Conservation (phyloP, 2,113 vertebrate species). For the Poeciliopsis turrubarensis region DNA sequence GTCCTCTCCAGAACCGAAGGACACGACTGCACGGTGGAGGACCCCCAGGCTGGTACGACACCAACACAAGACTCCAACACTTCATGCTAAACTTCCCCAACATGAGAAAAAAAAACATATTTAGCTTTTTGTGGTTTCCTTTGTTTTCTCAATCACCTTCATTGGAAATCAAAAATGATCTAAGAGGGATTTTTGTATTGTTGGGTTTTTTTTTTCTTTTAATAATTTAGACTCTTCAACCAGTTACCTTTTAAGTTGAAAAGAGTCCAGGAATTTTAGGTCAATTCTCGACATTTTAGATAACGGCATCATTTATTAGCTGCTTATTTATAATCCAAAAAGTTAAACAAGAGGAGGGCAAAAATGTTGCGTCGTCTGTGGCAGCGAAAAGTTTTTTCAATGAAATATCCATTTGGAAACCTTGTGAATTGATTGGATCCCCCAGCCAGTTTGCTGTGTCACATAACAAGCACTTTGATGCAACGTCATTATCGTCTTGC, state of each 20-base stretch:
- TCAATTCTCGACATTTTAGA: neutral
- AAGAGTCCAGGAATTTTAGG: neutral
- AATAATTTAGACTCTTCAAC: neutral
- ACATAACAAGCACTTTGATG: no score
- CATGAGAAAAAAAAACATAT: no score
- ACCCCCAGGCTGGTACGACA: constrained; percentile 86
- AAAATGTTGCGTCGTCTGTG: no score
- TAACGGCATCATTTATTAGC: neutral
- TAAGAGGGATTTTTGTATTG: neutral
- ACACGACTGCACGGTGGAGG: constrained; percentile 88
- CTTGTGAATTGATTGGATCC: no score
- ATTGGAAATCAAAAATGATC: neutral
- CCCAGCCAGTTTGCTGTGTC: no score
- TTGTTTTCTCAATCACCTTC: neutral
- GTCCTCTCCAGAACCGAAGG: constrained; percentile 87
- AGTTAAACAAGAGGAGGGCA: no score
- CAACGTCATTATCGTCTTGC: no score
- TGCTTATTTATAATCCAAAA: no score
- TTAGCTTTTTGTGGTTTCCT: neutral
- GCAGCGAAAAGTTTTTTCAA: no score
- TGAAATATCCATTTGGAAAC: no score
- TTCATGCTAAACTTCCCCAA: neutral
- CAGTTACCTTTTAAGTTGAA: neutral
- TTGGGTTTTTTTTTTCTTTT: neutral
- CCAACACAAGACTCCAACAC: neutral